Conservation (phyloP, 1,140 invertebrate species). For the Brachionus paranguensis region DNA sequence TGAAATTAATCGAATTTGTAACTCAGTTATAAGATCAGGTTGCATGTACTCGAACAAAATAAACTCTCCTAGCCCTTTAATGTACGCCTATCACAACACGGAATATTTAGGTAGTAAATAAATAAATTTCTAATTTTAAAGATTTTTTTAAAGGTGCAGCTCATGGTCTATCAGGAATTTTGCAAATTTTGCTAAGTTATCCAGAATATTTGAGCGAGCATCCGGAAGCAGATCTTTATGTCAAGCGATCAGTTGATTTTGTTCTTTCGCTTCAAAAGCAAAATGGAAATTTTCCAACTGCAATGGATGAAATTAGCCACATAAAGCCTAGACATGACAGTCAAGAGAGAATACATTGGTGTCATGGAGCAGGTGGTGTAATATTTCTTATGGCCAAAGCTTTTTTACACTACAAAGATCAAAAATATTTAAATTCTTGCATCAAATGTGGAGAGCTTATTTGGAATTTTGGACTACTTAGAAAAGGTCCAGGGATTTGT, state of each 20-base stretch:
- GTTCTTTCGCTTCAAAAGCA: slow-evolving; percentile 61
- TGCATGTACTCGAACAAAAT: background rate
- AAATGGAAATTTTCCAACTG: slow-evolving; percentile 71
- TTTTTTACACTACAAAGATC: slow-evolving; percentile 67
- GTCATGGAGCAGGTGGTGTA: slow-evolving; percentile 73
- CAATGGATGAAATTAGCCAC: slow-evolving; percentile 64
- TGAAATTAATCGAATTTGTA: slow-evolving; percentile 19
- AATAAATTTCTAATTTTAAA: background rate
- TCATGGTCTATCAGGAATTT: slow-evolving; percentile 77
- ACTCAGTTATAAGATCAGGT: slow-evolving; percentile 26
- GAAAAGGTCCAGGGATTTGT: slow-evolving; percentile 70
- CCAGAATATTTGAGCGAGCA: slow-evolving; percentile 62
- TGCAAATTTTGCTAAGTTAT: slow-evolving; percentile 63
- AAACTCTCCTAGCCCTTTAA: slow-evolving; percentile 20
- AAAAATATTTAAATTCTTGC: slow-evolving; percentile 67
- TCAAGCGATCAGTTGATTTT: slow-evolving; percentile 63
- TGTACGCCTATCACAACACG: slow-evolving; percentile 34
- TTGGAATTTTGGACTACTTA: slow-evolving; percentile 71
- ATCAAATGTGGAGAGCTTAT: slow-evolving; percentile 64
- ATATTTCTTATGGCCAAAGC: slow-evolving; percentile 75
- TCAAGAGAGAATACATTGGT: slow-evolving; percentile 71
- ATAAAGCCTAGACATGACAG: slow-evolving; percentile 52
- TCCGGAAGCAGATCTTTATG: slow-evolving; percentile 57
- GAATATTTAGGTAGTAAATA: slow-evolving; percentile 16
- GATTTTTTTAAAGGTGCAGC: slow-evolving; percentile 63